Evolutionary conservation across 2,888 invertebrate genomes (phyloP).

Genomic region (Conchocele bisecta): DNA sequence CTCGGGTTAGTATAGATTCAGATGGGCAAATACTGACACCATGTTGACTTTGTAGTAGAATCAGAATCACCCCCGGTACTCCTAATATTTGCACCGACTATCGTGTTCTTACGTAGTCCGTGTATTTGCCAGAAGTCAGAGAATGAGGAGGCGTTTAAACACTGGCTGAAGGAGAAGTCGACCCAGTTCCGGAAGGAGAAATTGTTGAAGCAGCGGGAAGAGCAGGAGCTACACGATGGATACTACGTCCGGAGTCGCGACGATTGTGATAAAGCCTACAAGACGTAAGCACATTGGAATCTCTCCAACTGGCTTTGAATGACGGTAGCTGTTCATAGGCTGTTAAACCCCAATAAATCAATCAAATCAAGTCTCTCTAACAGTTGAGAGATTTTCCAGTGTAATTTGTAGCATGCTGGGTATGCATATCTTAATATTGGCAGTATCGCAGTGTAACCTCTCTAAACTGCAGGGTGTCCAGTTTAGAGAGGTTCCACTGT

Average conservation of each 20-base stretch:
- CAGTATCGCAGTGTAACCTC: too few species aligned
- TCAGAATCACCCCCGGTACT: background rate
- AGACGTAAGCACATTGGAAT: too few species aligned
- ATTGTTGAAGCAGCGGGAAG: conserved; percentile 68
- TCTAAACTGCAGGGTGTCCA: too few species aligned
- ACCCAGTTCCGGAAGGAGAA: conserved; percentile 73
- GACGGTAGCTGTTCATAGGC: too few species aligned
- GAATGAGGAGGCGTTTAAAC: conserved; percentile 69
- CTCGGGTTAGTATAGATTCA: too few species aligned
- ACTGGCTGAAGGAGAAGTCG: conserved; percentile 75
- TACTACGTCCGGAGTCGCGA: conserved; percentile 67
- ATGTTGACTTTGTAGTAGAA: background rate
- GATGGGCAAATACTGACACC: background rate
- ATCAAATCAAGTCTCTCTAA: too few species aligned
- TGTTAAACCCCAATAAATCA: too few species aligned
- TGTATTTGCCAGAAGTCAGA: conserved; percentile 63
- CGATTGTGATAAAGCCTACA: conserved; percentile 78
- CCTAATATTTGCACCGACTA: background rate
- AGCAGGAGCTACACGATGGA: conserved; percentile 74
- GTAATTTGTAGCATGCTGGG: too few species aligned
- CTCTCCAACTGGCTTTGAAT: too few species aligned
- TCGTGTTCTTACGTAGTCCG: background rate
- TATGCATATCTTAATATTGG: too few species aligned
- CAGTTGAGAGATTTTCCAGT: too few species aligned
- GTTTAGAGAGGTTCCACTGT: too few species aligned